Evolutionary conservation across 2,113 vertebrate species (phyloP).

Genomic region (Rafetus swinhoei): DNA sequence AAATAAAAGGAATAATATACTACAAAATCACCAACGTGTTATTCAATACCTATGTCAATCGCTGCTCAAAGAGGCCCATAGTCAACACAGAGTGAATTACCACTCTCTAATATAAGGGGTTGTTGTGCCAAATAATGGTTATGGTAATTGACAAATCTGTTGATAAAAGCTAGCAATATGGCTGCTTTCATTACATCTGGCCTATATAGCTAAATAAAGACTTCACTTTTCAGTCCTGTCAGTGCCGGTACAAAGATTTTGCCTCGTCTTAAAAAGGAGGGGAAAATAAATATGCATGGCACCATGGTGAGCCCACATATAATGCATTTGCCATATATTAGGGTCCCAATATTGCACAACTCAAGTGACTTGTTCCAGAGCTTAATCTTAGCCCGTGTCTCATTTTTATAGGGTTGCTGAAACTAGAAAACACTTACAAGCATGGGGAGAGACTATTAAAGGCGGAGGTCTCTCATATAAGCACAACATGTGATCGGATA

Average conservation of each 20-base stretch:
- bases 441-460: slow-evolving; percentile 68
- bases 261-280: not conserved
- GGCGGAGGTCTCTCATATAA: slow-evolving; percentile 70
- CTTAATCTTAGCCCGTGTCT: slow-evolving; percentile 34
- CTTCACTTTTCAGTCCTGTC: not conserved
- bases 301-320: not conserved
- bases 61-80: slow-evolving; percentile 4
- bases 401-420: slow-evolving; percentile 63
- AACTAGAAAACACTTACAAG: slow-evolving; percentile 39
- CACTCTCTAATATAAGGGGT: not conserved
- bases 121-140: not conserved
- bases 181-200: slow-evolving; percentile 3
- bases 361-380: not conserved
- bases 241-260: not conserved
- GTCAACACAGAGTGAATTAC: not conserved
- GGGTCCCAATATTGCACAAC: not conserved
- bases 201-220: slow-evolving; percentile 2
- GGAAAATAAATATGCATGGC: not conserved
- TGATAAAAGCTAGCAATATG: slow-evolving; percentile 20
- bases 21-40: not conserved
- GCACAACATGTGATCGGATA: slow-evolving; percentile 72
- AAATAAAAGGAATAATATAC: not conserved
- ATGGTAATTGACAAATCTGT: not conserved
- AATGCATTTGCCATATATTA: not conserved
- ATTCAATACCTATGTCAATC: slow-evolving; percentile 3